Conservation (phyloP, 2,888 invertebrate genomes). For the Cremastobaeus sp. region DNA sequence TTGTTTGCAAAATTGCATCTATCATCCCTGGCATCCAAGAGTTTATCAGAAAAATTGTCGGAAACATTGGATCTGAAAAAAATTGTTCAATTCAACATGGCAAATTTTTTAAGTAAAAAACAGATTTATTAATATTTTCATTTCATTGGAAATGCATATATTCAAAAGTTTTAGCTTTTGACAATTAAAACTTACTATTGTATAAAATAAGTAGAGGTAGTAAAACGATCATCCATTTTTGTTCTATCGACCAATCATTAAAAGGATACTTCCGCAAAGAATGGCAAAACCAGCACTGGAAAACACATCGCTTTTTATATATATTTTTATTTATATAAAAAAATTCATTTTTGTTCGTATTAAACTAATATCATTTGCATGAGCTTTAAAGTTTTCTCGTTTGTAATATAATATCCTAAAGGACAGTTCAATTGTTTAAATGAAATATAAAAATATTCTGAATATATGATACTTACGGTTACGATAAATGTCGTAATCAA, state of each 20-base stretch:
- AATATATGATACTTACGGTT: conserved; percentile 83
- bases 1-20: conserved; percentile 93
- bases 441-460: background rate
- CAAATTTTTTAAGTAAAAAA: background rate
- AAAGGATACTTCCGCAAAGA: conserved; percentile 91
- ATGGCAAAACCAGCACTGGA: conserved; percentile 96
- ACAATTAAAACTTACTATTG: conserved; percentile 91
- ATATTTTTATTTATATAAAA: background rate
- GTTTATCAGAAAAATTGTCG: conserved; percentile 91
- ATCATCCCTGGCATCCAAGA: conserved; percentile 95
- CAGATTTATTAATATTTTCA: background rate
- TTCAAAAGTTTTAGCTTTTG: too few species aligned
- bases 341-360: background rate
- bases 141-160: background rate
- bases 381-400: background rate
- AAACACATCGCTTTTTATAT: conserved; percentile 33
- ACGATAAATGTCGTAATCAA: conserved; percentile 90
- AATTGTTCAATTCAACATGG: conserved; percentile 5
- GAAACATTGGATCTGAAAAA: conserved; percentile 92
- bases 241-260: conserved; percentile 98
- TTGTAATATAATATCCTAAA: background rate
- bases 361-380: background rate
- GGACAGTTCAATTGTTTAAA: background rate
- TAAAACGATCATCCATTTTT: conserved; percentile 95
- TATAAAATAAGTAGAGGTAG: conserved; percentile 92